Base-by-base conservation (phyloP, 2,888 invertebrate genomes). In the Drosophila phalerata region DNA sequence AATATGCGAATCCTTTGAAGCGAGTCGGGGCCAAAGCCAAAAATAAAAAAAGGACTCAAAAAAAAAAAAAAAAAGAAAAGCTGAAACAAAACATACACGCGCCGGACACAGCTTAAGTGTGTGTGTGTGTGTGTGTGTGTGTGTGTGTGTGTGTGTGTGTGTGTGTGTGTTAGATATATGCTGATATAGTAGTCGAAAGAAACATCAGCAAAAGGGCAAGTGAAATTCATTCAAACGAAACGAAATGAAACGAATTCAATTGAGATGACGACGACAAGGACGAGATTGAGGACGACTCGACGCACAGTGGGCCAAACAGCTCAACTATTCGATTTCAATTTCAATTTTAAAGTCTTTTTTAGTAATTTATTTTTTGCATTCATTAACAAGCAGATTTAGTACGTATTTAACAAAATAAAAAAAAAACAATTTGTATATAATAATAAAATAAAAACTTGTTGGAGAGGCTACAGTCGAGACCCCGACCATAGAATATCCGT, bases 221-320 rank as follows among this genome's bases (percentile, higher is more conserved):
- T 73, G 84, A 81, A 88, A 85, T 88, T 90, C 89, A 85, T 86
- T 87, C 74, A 89, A 90, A 86, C 89, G 89, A 86, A 90, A 77
- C 89, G 85, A 90, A 86, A 87, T 83, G 88, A 90, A 90, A 87
- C 89, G 89, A 86, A 89, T 90, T 89, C 87, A 90, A 90, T 90
- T 89, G 89, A 82, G 82, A 83, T 79, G 81, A 82, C 69, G 88
- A 81, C 56, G 72, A 63, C 57, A 62, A 57, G 19, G 42, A 48
- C 38, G 48, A 68, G 34, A 40, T 45, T 17, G 52, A 48, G 28
- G 47, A 63, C 52, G 71, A 57, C 19, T 47, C 51, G 13, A 62
- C n/a, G 37, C 19, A 19, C 6, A 55, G 47, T 3, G 11, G 47
- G 3, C n/a, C 37, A n/a, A 37, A 37, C 6, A n/a, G 37, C 34